Base-by-base conservation (phyloP, 2,888 invertebrate species). In the Hydriomena furcata region DNA sequence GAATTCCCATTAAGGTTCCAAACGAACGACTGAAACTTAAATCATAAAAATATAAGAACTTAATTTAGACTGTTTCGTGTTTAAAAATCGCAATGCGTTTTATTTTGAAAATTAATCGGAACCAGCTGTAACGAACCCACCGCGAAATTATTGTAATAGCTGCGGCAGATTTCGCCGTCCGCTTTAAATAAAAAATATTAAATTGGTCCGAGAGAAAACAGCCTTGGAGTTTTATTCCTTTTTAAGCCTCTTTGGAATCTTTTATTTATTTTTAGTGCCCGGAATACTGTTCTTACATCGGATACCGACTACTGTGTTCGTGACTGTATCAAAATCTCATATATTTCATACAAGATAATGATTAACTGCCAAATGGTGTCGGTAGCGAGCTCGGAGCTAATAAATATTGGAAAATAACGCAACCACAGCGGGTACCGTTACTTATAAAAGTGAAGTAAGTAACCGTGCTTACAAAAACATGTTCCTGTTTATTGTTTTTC, bases 401-500 rank as follows among this genome's bases (percentile, higher is more conserved):
- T 55, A 58, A 53, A 57, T 62, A 62, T 60, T 43, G 49, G 37
- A 55, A 54, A 58, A 56, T 48, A 57, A 57, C 50, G 45, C 61
- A 41, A 52, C 49, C 34, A 35, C 49, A 34, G 45, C 34, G 13
- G 35, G 36, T 53, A 55, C 62, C 58, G 60, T 62, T 62, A 49
- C 51, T 52, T 54, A 52, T 55, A 55, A 58, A 56, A 51, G 58
- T 55, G 50, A 56, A 52, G 49, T 60, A 55, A 45, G 56, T 56
- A 55, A 55, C 58, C 48, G 60, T 54, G 56, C 51, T 50, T 50
- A 48, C 43, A 57, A 60, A 60, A 60, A 55, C 61, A 30, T 57
- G 60, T 60, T 58, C 60, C 58, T 61, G 62, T 64, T 58, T 61
- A 61, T 61, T 62, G 60, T 64, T 62, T 61, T 60, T 64, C 50